phyloP scores from a whole-genome alignment of 2,113 vertebrate genomes.

The Poeciliopsis prolifica region DNA sequence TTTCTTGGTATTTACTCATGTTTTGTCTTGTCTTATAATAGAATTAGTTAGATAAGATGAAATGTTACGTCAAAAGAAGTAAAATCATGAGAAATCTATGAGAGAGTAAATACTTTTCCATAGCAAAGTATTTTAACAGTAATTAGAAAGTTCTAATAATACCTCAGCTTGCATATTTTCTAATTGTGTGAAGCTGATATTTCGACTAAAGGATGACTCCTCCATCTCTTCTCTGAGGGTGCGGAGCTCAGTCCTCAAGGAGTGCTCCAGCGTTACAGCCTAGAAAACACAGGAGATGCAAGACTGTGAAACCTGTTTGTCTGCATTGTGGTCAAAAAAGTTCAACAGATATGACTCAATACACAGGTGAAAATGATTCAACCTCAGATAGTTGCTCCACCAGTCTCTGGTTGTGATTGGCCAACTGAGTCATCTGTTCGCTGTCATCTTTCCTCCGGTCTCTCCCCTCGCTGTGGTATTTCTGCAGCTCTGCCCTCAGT shows the following conservation, averaged over 20 bases:
- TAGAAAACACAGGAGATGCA: slow-evolving; percentile 39
- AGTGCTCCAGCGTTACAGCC: slow-evolving; percentile 80
- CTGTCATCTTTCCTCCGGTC: slow-evolving; percentile 75
- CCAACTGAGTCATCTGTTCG: slow-evolving; percentile 76
- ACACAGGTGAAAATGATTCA: slow-evolving; percentile 18
- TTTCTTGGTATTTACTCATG: background rate
- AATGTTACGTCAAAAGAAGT: too few species aligned
- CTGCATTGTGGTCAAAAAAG: slow-evolving; percentile 56
- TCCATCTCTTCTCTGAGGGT: slow-evolving; percentile 80
- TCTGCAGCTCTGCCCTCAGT: slow-evolving; percentile 70
- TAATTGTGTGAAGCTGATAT: slow-evolving; percentile 75
- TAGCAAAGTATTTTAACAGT: background rate
- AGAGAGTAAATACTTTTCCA: background rate
- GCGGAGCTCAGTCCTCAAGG: slow-evolving; percentile 78
- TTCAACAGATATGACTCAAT: slow-evolving; percentile 12
- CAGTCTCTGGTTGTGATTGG: slow-evolving; percentile 81
- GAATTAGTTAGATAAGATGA: background rate
- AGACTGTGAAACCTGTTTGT: slow-evolving; percentile 55
- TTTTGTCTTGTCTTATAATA: background rate
- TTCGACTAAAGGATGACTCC: slow-evolving; percentile 76
- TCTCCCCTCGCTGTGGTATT: slow-evolving; percentile 68
- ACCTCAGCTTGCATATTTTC: slow-evolving; percentile 80
- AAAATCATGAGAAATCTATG: background rate
- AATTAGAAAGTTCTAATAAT: background rate
- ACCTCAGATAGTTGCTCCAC: slow-evolving; percentile 85